Evolutionary conservation across 2,113 vertebrate genomes (phyloP), one percentile per base, ranked within the genome.

Genomic region (Glaucidium brasilianum): DNA sequence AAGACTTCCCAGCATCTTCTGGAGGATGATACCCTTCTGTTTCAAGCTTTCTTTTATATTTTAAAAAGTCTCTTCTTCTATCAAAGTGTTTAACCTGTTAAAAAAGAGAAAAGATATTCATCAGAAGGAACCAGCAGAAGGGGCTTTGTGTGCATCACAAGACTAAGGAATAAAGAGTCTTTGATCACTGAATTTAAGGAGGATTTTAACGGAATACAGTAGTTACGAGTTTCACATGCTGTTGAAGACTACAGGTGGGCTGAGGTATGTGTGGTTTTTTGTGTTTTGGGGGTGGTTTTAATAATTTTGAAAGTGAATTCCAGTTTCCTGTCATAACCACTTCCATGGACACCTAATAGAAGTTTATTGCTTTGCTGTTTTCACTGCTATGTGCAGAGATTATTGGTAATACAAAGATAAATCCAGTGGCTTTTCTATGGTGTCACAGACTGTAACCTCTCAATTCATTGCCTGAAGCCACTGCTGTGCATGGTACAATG

Each of bases 61-160:
- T 99, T 97, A 99, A 97, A 88, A 98, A 99, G 93, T 99, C 99
- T 98, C 99, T 99, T 98, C 99, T 98, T 97, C 98, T 99, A 93
- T 97, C 90, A 90, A 99, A 99, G 88, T 99, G 98, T 85, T 99
- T 99, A 86, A 99, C 99, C 99, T 99, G 97, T 93, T 82, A 41
- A 64, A 69, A 94, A 87, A 96, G 19, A 94, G 52, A 90, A 94
- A 90, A 5, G 0, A 52, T n/a, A 2, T 25, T 71, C 1, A 21
- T 58, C 25, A 56, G 34, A 88, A 91, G 7, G 85, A 77, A 79
- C 3, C 16, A 55, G 8, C 56, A 27, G 34, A 76, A 23, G 5
- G 26, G 7, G 27, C 17, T 64, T 78, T 74, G 20, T 67, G 20
- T 60, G 26, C n/a, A 72, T 68, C 72, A 20, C n/a, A 69, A 10